Evolutionary conservation across 2,113 vertebrate genomes (phyloP).

Genomic region (Baryphthengus martii): DNA sequence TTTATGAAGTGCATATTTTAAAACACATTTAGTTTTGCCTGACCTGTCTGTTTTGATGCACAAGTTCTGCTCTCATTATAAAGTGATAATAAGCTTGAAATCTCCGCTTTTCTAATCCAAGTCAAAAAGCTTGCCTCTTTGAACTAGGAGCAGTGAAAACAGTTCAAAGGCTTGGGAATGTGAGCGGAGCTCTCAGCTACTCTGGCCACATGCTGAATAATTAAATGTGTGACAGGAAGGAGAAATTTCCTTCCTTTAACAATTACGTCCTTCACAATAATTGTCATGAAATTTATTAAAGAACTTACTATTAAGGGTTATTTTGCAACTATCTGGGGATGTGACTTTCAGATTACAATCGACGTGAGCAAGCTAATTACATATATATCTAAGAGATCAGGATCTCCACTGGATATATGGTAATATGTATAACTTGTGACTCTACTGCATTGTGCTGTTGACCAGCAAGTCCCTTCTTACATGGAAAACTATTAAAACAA

Average conservation of each 20-base stretch:
- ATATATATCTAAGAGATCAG: not conserved
- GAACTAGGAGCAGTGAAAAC: not conserved
- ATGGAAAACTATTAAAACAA: not conserved
- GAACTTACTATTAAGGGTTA: not conserved
- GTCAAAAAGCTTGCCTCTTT: not conserved
- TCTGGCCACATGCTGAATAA: not conserved
- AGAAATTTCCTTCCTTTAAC: not conserved
- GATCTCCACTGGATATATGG: not conserved
- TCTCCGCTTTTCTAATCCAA: not conserved
- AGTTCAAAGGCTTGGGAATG: not conserved
- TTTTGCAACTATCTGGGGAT: not conserved
- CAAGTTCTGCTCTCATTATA: not conserved
- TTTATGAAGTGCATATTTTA: not conserved
- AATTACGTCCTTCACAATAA: not conserved
- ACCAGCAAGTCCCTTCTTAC: not conserved
- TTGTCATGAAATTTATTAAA: not conserved
- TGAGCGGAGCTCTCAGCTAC: not conserved
- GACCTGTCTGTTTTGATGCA: not conserved
- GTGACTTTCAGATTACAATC: not conserved
- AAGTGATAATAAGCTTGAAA: slow-evolving; percentile 8
- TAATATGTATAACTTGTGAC: not conserved
- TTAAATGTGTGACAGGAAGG: not conserved
- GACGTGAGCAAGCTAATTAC: not conserved
- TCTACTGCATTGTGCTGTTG: not conserved
- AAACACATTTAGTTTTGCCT: not conserved